phyloP scores from a whole-genome alignment of 2,888 invertebrate genomes.

The Hemithea aestivaria region DNA sequence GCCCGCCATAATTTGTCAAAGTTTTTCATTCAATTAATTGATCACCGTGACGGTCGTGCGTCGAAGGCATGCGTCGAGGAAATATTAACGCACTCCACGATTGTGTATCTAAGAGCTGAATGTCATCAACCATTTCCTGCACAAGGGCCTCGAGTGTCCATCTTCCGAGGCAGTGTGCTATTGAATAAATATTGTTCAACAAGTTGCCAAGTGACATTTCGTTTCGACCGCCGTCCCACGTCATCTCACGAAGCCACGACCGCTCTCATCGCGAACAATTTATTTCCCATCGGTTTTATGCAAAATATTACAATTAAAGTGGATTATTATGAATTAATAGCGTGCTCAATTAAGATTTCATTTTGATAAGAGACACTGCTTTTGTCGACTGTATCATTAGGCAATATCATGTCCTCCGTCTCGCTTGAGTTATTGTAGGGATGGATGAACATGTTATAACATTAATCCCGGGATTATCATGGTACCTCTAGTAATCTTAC shows the following conservation, averaged over 20 bases:
- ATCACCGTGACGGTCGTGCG: slow-evolving; percentile 47
- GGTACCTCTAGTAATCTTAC: slow-evolving; percentile 24
- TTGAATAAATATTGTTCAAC: slow-evolving; percentile 75
- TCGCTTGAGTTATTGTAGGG: slow-evolving; percentile 42
- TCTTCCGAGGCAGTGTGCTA: slow-evolving; percentile 59
- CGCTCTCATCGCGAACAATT: slow-evolving; percentile 56
- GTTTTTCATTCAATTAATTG: slow-evolving; percentile 67
- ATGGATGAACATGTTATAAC: slow-evolving; percentile 31
- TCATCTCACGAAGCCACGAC: slow-evolving; percentile 48
- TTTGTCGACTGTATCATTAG: slow-evolving; percentile 62
- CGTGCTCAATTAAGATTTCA: slow-evolving; percentile 69
- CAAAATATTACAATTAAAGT: slow-evolving; percentile 71
- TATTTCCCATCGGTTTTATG: slow-evolving; percentile 64
- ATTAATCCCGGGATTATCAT: slow-evolving; percentile 27
- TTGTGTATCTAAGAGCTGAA: slow-evolving; percentile 67
- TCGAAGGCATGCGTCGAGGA: slow-evolving; percentile 38
- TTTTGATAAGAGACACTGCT: slow-evolving; percentile 62
- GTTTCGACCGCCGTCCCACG: slow-evolving; percentile 54
- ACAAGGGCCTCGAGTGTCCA: slow-evolving; percentile 65
- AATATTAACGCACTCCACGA: slow-evolving; percentile 61
- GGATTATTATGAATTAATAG: slow-evolving; percentile 68
- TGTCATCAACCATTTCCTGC: slow-evolving; percentile 72
- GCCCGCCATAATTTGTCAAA: slow-evolving; percentile 64
- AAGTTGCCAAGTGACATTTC: slow-evolving; percentile 73
- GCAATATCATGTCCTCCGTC: slow-evolving; percentile 39